Evolutionary conservation across 2,888 invertebrate species (phyloP), one percentile per base, ranked within the genome.

Genomic region (Rapana venosa): DNA sequence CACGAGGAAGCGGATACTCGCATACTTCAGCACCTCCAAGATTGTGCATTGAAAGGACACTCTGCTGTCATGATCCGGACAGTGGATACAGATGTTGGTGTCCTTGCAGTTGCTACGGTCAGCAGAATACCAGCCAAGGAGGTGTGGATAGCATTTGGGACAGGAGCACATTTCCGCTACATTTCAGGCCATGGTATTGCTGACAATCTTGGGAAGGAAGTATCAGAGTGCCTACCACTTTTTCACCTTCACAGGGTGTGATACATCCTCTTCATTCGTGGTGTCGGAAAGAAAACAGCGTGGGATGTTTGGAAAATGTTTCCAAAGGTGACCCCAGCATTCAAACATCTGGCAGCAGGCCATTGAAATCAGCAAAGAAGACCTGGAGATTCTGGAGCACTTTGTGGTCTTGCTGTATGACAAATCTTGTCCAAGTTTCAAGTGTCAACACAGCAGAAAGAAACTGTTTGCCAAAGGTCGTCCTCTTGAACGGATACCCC

Each of bases 401-500:
- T 92, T 90, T 89, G 91, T 92, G 32, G 90, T 92, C 26, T 84
- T 93, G 35, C 36, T 93, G 85, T 93, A 93, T 89, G 90, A 91
- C 70, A 87, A 87, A 79, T 87, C 90, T 36, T 90, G 90, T 79
- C 77, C 77, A 32, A 61, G 77, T 30, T n/a, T 47, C 35, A 30
- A 36, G 36, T 35, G 88, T 92, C n/a, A 91, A 92, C 89, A 87
- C 90, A 61, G 92, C 92, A 81, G 92, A 83, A 77, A 85, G 61
- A 70, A 91, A 17, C 70, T 93, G 87, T 93, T 93, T 83, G 81
- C 91, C n/a, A 74, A 87, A 88, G 85, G 79, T 17, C 83, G 87
- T 35, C 22, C 87, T 66, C 74, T 90, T 84, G 56, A 79, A n/a
- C n/a, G 30, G 30, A 79, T 79, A 79, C 26, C 79, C 13, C 79